phyloP scores from a whole-genome alignment of 2,888 invertebrate genomes.

The Rosalia funebris region DNA sequence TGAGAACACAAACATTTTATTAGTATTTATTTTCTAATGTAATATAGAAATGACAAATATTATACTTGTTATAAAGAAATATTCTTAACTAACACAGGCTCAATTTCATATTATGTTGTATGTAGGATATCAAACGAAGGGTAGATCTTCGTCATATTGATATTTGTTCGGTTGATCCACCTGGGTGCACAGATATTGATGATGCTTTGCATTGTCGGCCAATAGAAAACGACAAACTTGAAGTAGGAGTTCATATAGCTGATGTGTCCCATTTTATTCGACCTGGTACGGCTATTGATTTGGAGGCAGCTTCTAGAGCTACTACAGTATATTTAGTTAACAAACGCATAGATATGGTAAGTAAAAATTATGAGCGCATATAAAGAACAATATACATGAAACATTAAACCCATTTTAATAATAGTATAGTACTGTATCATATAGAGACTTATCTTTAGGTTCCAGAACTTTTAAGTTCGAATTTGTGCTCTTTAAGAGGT shows the following conservation, averaged over 20 bases:
- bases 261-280: conserved; percentile 98
- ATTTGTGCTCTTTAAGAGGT: conserved; percentile 93
- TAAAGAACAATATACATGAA: no score
- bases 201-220: conserved; percentile 93
- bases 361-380: conserved; percentile 2
- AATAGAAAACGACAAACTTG: conserved; percentile 77
- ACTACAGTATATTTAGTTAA: conserved; percentile 98
- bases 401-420: no score
- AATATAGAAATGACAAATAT: no score
- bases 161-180: conserved; percentile 97
- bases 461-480: conserved; percentile 89
- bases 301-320: conserved; percentile 91
- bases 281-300: conserved; percentile 90
- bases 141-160: conserved; percentile 85
- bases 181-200: conserved; percentile 98
- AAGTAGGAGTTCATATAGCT: conserved; percentile 98
- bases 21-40: no score
- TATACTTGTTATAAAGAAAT: no score
- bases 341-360: conserved; percentile 89
- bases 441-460: conserved; percentile 53
- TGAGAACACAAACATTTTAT: no score
- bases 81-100: no score
- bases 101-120: no score
- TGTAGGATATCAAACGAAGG: conserved; percentile 81
- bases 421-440: no score